A percentile compares a stretch with the other conserved stretches of the same genome.
These are phyloP conservation scores for Mormyrus hasselquistii DNA, from an alignment of 2,797 vertebrate species.

Conservation along the genomic window DNA sequence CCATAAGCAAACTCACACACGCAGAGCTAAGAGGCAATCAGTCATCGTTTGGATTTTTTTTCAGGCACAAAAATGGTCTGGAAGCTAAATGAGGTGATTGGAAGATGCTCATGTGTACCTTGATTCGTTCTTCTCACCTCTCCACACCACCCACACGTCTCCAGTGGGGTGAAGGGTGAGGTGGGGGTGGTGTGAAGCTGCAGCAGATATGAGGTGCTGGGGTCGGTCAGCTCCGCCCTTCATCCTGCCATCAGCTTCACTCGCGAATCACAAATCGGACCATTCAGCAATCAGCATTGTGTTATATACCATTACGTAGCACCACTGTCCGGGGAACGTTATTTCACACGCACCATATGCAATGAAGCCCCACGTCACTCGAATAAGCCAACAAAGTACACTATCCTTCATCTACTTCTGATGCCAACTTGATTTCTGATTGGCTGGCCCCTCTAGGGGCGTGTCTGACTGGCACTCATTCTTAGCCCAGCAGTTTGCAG, in stretches of 20 bases:
- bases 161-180: background rate
- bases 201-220: background rate
- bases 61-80: background rate
- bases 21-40: background rate
- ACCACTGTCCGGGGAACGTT: background rate
- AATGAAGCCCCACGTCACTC: background rate
- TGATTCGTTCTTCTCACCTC: background rate
- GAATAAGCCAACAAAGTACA: background rate
- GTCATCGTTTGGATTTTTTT: conserved; percentile 5
- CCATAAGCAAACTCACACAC: background rate
- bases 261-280: background rate
- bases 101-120: background rate
- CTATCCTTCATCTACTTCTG: background rate
- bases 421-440: background rate
- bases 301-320: no score
- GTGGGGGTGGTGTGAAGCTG: background rate
- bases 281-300: background rate
- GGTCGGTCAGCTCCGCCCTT: background rate
- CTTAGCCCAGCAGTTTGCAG: background rate
- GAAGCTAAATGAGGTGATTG: background rate
- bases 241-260: background rate
- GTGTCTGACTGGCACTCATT: background rate
- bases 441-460: background rate
- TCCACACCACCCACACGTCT: background rate
- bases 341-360: background rate